A percentile compares a stretch with the other conserved stretches of the same genome.
Evolutionary conservation across 2,113 vertebrate species (phyloP).

Genomic region (Xenopus tropicalis): DNA sequence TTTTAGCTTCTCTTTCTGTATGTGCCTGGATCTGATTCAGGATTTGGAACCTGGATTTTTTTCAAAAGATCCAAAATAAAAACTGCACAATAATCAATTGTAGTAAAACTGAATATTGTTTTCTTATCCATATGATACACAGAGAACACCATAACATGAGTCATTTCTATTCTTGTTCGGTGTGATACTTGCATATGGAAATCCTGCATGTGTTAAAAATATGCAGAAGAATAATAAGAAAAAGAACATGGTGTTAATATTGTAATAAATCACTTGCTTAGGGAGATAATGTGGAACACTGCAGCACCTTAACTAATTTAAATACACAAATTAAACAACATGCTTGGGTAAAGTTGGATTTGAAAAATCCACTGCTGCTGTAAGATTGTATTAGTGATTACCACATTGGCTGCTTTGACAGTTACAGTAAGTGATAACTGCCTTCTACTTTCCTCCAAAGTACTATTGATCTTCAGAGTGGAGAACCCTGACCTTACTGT

Average conservation of each 20-base stretch:
- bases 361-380: background rate
- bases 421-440: conserved; percentile 2
- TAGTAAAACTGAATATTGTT: no score
- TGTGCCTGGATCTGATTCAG: no score
- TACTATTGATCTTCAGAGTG: conserved; percentile 47
- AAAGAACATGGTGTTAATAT: background rate
- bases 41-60: no score
- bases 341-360: background rate
- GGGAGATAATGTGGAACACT: background rate
- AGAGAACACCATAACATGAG: no score
- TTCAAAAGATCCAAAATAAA: no score
- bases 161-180: no score
- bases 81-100: no score
- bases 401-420: background rate
- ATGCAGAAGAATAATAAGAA: background rate
- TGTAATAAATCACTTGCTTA: background rate
- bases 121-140: no score
- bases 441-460: conserved; percentile 25
- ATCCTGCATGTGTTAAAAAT: no score
- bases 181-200: no score
- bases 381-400: conserved; percentile 2
- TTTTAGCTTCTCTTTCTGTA: no score
- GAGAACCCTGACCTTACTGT: conserved; percentile 37
- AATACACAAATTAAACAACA: background rate
- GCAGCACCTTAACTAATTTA: background rate